These are phyloP conservation scores for Monarcha castaneiventris DNA, from an alignment of 2,113 vertebrate genomes.

Conservation along the genomic window DNA sequence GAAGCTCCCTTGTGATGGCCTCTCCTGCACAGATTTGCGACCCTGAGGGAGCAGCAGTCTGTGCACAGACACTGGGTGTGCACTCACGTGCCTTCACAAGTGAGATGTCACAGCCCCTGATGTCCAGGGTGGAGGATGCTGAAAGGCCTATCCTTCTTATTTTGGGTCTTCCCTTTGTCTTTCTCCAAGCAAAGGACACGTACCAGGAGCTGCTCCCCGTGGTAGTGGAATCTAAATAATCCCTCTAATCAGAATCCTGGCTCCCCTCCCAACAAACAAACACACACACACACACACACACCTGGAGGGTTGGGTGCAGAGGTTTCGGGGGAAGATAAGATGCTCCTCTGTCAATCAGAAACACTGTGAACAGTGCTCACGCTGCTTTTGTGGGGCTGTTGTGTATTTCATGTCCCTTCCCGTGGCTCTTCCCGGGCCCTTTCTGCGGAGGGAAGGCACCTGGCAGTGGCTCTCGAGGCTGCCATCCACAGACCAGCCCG, in stretches of 20 bases:
- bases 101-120: background rate
- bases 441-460: background rate
- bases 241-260: background rate
- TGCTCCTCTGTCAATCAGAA: background rate
- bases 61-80: background rate
- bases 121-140: background rate
- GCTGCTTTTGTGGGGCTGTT: background rate
- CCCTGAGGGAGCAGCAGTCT: background rate
- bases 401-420: background rate
- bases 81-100: background rate
- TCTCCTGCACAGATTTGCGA: background rate
- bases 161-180: background rate
- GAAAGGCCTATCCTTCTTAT: background rate
- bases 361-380: background rate
- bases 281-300: background rate
- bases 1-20: background rate
- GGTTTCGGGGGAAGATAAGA: background rate
- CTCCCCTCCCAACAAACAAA: background rate
- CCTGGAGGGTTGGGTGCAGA: background rate
- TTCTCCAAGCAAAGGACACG: background rate
- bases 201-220: background rate
- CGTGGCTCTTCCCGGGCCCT: background rate
- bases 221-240: background rate
- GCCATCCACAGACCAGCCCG: slow-evolving; percentile 15
- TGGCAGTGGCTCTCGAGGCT: background rate